Percentiles rank a stretch among this genome's conserved stretches.
Evolutionary conservation across 1,140 invertebrate species (phyloP).

Genomic region (Microplitis demolitor): DNA sequence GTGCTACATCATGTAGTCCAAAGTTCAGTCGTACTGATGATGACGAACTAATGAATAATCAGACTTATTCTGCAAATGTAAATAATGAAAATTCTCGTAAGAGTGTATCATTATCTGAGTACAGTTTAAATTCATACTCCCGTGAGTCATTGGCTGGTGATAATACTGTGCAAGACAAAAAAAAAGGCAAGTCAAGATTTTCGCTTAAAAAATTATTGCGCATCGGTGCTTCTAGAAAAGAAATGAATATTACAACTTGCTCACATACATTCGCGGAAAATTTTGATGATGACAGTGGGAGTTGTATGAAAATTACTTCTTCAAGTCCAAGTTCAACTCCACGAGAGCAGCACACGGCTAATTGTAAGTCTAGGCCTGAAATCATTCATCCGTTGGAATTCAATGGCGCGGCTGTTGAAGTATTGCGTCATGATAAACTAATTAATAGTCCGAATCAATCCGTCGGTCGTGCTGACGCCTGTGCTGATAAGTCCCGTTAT

Average conservation of each 20-base stretch:
- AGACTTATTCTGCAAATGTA: not conserved
- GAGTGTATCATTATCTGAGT: slow-evolving; percentile 73
- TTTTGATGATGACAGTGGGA: slow-evolving; percentile 42
- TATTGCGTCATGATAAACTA: slow-evolving; percentile 69
- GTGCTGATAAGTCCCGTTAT: not conserved
- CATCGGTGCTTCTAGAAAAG: slow-evolving; percentile 75
- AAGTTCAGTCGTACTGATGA: slow-evolving; percentile 55
- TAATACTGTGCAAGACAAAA: slow-evolving; percentile 64
- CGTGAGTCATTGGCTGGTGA: slow-evolving; percentile 32
- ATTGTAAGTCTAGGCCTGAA: slow-evolving; percentile 73
- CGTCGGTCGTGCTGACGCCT: slow-evolving; percentile 21
- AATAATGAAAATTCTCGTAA: slow-evolving; percentile 68
- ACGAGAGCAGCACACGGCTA: slow-evolving; percentile 51
- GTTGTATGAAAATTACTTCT: not conserved
- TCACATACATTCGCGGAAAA: slow-evolving; percentile 32
- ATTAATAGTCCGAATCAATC: slow-evolving; percentile 55
- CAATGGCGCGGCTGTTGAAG: slow-evolving; percentile 78
- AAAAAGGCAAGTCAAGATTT: slow-evolving; percentile 69
- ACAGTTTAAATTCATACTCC: slow-evolving; percentile 63
- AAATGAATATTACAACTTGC: slow-evolving; percentile 62
- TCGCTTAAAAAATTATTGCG: slow-evolving; percentile 83
- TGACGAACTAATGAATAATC: not conserved
- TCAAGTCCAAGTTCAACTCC: not conserved
- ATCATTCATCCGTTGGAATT: slow-evolving; percentile 88
- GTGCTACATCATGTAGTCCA: slow-evolving; percentile 70